A percentile compares a stretch with the other conserved stretches of the same genome.
phyloP scores from a whole-genome alignment of 2,113 vertebrate genomes.

The Bolborhynchus lineola region DNA sequence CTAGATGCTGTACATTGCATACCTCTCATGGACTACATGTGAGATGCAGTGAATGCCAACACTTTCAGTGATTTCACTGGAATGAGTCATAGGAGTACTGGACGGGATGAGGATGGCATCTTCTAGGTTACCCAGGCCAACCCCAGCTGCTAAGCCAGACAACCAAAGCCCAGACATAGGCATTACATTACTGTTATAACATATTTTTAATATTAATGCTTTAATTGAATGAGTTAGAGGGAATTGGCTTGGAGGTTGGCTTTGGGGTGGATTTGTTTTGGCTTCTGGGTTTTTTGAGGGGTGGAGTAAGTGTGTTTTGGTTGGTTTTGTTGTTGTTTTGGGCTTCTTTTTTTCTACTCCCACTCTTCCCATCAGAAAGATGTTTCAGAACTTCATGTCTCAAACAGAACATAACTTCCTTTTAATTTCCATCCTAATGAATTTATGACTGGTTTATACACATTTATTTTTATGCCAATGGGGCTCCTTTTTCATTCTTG shows the following conservation, averaged over 20 bases:
- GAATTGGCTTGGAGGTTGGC: fast-evolving
- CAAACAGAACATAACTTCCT: not conserved
- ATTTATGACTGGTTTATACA: not conserved
- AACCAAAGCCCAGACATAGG: not conserved
- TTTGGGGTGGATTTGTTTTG: not conserved
- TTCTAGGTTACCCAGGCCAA: not conserved
- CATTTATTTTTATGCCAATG: not conserved
- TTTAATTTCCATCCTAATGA: not conserved
- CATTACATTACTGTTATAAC: not conserved
- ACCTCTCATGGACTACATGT: not conserved
- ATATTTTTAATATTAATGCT: not conserved
- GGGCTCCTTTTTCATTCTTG: not conserved
- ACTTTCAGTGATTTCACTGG: not conserved
- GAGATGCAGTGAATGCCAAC: not conserved
- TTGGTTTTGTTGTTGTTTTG: not conserved
- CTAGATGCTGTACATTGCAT: not conserved
- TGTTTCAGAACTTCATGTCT: not conserved
- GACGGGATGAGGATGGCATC: not conserved
- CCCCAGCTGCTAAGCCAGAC: not conserved
- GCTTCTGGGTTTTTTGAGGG: not conserved
- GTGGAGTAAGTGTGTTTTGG: not conserved
- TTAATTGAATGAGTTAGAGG: not conserved
- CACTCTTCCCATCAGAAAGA: not conserved
- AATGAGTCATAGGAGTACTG: not conserved
- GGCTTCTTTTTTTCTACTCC: not conserved